Evolutionary conservation across 2,797 vertebrate species (phyloP), one percentile per base, ranked within the genome.

Genomic region (Sebastes wilsoni): DNA sequence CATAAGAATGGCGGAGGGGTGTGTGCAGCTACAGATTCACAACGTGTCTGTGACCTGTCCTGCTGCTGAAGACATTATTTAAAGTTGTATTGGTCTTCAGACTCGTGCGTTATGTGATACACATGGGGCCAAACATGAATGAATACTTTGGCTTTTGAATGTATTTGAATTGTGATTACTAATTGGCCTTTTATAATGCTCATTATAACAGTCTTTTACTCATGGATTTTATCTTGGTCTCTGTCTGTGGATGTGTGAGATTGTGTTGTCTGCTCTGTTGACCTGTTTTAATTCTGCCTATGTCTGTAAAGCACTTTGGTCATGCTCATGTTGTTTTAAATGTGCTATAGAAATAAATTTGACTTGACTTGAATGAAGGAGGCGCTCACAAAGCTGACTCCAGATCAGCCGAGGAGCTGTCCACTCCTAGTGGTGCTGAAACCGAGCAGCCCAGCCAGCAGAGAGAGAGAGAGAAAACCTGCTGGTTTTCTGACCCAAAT

Each of bases 401-500:
- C 68, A 66, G 66, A 81, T 77, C 9, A 79, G 49, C 80, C 61
- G 11, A 42, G 83, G 91, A 93, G 88, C 92, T 94, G 89, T 93
- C 92, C 91, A 34, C 71, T 69, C 42, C 23, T 12, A 6, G 65
- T 82, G 90, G 93, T 93, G 86, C 92, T 94, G 91, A 92, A 92
- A 86, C 28, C 46, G 49, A 30, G 55, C 66, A n/a, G 30, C 16
- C 56, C 30, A 75, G 61, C 30, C 22, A 20, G 36, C 36, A 36
- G 18, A 49, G 23, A 34, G 38, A 38, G 38, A 38, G 36, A 38
- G 8, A 20, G 66, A 84, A 58, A 84, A 58, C 49, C 66, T 20
- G 18, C 74, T 32, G 58, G 3, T 77, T 80, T 54, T 65, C 30
- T 59, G 38, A 75, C 58, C 68, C 32, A 66, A 46, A 79, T 77